A percentile compares a stretch with the other conserved stretches of the same genome.
phyloP scores from a whole-genome alignment of 2,888 invertebrate genomes.

The Halictus ligatus region DNA sequence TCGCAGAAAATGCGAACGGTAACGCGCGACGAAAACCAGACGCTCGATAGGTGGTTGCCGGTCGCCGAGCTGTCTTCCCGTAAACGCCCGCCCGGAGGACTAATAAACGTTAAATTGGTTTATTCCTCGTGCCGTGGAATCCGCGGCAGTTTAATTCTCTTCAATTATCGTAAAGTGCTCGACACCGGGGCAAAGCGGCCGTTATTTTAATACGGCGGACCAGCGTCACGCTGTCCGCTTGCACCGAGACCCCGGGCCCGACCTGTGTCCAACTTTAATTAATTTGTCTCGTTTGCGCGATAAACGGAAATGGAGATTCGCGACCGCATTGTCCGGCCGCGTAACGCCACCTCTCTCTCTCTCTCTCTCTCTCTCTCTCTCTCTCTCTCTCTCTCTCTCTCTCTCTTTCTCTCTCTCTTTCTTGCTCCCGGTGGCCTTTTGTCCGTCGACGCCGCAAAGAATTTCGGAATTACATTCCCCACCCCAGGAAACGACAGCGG shows the following conservation, averaged over 20 bases:
- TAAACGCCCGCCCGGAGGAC: constrained; percentile 50
- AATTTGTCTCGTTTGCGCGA: constrained; percentile 65
- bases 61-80: constrained; percentile 24
- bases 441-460: constrained; percentile 35
- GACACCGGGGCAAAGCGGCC: constrained; percentile 38
- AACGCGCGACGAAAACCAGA: constrained; percentile 2
- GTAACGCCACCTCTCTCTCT: constrained; percentile 23
- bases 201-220: constrained; percentile 60
- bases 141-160: constrained; percentile 59
- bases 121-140: constrained; percentile 50
- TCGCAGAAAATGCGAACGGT: background rate
- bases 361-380: background rate
- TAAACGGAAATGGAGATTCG: constrained; percentile 59
- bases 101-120: constrained; percentile 68
- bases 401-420: background rate
- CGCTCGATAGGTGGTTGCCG: constrained; percentile 1
- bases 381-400: background rate
- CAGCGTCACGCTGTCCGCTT: constrained; percentile 2
- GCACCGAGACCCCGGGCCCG: background rate
- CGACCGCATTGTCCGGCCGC: constrained; percentile 46
- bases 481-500: background rate
- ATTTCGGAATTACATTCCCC: constrained; percentile 42
- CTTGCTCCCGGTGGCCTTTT: background rate
- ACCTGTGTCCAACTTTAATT: constrained; percentile 56
- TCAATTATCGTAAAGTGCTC: constrained; percentile 62